Percentiles rank a stretch among this genome's conserved stretches.
These are phyloP conservation scores for Mellivora capensis DNA, from an alignment of 2,113 vertebrate species.

Conservation along the genomic window DNA sequence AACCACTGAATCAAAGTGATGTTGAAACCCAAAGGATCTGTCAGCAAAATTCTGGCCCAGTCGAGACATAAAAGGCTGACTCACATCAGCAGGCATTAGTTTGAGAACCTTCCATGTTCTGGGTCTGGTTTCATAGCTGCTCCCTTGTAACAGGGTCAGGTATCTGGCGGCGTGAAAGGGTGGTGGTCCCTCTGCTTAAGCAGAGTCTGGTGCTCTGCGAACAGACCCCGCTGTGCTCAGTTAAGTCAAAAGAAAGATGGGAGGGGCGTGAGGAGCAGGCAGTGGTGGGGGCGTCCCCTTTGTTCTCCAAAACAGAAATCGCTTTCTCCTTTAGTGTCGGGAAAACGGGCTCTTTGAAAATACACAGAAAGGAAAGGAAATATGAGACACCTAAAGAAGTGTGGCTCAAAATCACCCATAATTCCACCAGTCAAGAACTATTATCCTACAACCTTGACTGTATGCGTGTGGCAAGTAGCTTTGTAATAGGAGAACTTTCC, in stretches of 20 bases:
- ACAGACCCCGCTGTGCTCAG: rapidly evolving
- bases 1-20: background rate
- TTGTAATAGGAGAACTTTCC: background rate
- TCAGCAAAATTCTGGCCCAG: background rate
- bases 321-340: background rate
- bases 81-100: background rate
- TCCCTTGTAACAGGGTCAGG: background rate
- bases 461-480: background rate
- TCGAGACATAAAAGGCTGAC: background rate
- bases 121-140: background rate
- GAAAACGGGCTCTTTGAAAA: background rate
- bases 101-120: background rate
- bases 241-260: background rate
- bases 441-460: background rate
- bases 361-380: background rate
- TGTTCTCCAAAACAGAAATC: background rate
- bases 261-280: background rate
- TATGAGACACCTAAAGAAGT: background rate
- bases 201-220: background rate
- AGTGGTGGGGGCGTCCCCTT: background rate
- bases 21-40: background rate
- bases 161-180: too few species aligned
- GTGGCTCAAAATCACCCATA: background rate
- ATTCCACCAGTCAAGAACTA: background rate
- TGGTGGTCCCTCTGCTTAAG: too few species aligned